Evolutionary conservation across 2,888 invertebrate species (phyloP), one percentile per base, ranked within the genome.

Genomic region (Ichneumon xanthorius): DNA sequence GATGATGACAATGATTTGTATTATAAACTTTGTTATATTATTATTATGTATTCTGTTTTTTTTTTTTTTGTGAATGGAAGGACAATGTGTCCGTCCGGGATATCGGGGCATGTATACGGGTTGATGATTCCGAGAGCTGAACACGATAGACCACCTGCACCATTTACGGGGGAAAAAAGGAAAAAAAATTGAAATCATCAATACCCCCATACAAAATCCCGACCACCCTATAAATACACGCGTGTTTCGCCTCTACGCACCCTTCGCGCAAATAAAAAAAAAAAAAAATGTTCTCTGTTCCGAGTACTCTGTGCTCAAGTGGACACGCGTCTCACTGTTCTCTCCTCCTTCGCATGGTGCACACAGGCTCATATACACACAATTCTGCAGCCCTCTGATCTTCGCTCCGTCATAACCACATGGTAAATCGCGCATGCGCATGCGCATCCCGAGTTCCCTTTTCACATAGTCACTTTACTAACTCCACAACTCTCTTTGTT

Each of bases 401-500:
- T 70, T 58, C 71, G 58, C 65, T 48, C 55, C 61, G 6, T 30
- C 26, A 11, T n/a, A 58, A 72, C 73, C 73, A 26, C n/a, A 40
- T 11, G 40, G 11, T 48, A 16, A 16, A 37, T 45, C 72, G 55
- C 22, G 37, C 40, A 22, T 33, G 33, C 19, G 22, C 40, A 16
- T 26, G 22, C 61, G 26, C 40, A 14, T 16, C 40, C 45, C 73
- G 40, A 33, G 37, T 37, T 26, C 75, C 63, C 81, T 61, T 65
- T 79, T 61, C 61, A 73, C 61, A 75, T 70, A 70, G 73, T 45
- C 79, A 53, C 79, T 83, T 79, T 53, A 68, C 79, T 61, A 33
- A 55, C 70, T 26, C n/a, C n/a, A 14, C 61, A 16, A 40, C 48
- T 19, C 58, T 45, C n/a, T 76, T 61, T n/a, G 40, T 55, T 55